These are phyloP conservation scores for Bombus breviceps DNA, from an alignment of 1,140 invertebrate genomes.

Conservation along the genomic window DNA sequence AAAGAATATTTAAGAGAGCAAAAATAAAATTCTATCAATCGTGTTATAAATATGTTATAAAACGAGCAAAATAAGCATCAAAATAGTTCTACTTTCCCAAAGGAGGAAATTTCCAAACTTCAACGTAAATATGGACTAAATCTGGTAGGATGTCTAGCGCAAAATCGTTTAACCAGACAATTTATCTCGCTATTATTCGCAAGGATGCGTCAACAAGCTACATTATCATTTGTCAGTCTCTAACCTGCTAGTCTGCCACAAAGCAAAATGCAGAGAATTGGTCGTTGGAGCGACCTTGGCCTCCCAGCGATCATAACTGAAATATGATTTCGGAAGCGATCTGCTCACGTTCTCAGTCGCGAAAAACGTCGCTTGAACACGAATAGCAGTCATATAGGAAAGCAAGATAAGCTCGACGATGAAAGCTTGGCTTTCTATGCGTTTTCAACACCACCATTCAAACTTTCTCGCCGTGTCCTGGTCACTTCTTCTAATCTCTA, in stretches of 20 bases:
- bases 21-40: too few relatives aligned
- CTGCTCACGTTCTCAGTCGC: neutral
- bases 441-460: neutral
- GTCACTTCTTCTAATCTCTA: constrained; percentile 35
- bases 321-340: constrained; percentile 9
- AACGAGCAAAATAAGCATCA: too few relatives aligned
- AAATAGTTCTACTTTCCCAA: too few relatives aligned
- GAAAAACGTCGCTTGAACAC: constrained; percentile 12
- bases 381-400: neutral
- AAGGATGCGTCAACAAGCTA: neutral
- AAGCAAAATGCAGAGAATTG: neutral
- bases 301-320: neutral
- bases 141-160: neutral
- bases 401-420: constrained; percentile 24
- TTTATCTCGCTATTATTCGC: neutral
- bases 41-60: too few relatives aligned
- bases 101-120: too few relatives aligned
- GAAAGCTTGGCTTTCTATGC: constrained; percentile 19
- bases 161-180: neutral
- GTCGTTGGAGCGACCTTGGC: neutral
- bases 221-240: neutral
- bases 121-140: neutral
- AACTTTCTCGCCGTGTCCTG: neutral
- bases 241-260: neutral
- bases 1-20: too few relatives aligned